phyloP scores from a whole-genome alignment of 2,113 vertebrate genomes.

The Gorsachius goisagi region DNA sequence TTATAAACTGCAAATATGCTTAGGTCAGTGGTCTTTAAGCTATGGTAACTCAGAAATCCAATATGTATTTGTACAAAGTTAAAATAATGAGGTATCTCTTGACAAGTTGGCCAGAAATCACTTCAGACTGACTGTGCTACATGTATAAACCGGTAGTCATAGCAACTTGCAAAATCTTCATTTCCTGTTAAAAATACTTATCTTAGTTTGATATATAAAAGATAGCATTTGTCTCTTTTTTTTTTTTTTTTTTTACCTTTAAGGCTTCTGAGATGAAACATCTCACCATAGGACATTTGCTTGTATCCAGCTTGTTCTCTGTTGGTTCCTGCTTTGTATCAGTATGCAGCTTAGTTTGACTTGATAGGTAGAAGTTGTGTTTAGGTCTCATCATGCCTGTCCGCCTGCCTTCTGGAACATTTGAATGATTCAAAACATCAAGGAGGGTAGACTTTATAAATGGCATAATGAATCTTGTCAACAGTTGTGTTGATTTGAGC shows the following conservation, averaged over 20 bases:
- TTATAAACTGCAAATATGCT: not conserved
- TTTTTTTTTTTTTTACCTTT: not conserved
- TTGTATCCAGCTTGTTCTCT: not conserved
- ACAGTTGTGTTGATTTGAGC: not conserved
- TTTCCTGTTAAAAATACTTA: not conserved
- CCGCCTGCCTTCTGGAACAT: not conserved
- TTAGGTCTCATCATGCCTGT: not conserved
- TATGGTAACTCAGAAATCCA: not conserved
- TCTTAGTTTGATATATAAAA: not conserved
- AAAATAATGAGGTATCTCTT: not conserved
- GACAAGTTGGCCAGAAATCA: not conserved
- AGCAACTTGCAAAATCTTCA: not conserved
- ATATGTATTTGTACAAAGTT: not conserved
- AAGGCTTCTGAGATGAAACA: not conserved
- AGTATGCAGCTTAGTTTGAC: not conserved
- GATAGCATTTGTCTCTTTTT: not conserved
- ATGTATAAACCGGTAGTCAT: not conserved
- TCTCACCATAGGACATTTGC: not conserved
- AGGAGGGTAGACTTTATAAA: not conserved
- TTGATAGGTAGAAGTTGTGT: not conserved
- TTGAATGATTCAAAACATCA: not conserved
- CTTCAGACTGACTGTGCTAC: not conserved
- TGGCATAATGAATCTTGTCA: not conserved
- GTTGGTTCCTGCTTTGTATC: not conserved
- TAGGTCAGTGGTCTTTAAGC: conserved; percentile 32